Evolutionary conservation across 2,888 invertebrate genomes (phyloP), one percentile per base, ranked within the genome.

Genomic region (Troides aeacus): DNA sequence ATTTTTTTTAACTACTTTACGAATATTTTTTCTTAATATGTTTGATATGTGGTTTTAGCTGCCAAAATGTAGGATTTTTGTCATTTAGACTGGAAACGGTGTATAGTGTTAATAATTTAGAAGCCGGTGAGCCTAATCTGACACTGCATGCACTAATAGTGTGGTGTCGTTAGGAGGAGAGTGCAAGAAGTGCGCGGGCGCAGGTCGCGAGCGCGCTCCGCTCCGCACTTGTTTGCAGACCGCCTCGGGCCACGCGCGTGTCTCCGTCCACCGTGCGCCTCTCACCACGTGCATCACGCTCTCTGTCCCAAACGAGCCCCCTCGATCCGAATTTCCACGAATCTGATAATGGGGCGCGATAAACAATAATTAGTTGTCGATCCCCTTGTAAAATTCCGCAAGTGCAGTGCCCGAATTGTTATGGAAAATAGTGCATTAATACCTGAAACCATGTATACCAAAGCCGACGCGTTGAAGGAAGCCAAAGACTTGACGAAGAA

Each of bases 371-470:
- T 81, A 76, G 70, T 75, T 76, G 71, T 72, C 74, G 73, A 77
- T 72, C 72, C 74, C 74, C 74, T 81, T 77, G 74, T 73, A 74
- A 76, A 72, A 63, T 75, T 64, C 77, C 83, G 83, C 82, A 82
- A 81, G 85, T 87, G 85, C 75, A 82, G 84, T 86, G 84, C 79
- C 76, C 72, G 75, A 75, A 74, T 78, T 84, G 85, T 84, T 81
- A 90, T 91, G 90, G 87, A 90, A 82, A 89, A 88, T 76, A 84
- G 87, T 84, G 87, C 88, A 72, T 82, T 90, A 62, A 88, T 90
- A 79, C 84, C 86, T 69, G 83, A 87, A 74, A 78, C 82, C 60
- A 89, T 91, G 88, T 90, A 89, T 75, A 86, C 87, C 30, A 88
- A 88, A 78, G 82, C 87, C 71, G 86, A 88, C 74, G 80, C 78